A percentile compares a stretch with the other conserved stretches of the same genome.
Conservation (phyloP, 2,113 vertebrate genomes). For the Barnardius zonarius region DNA sequence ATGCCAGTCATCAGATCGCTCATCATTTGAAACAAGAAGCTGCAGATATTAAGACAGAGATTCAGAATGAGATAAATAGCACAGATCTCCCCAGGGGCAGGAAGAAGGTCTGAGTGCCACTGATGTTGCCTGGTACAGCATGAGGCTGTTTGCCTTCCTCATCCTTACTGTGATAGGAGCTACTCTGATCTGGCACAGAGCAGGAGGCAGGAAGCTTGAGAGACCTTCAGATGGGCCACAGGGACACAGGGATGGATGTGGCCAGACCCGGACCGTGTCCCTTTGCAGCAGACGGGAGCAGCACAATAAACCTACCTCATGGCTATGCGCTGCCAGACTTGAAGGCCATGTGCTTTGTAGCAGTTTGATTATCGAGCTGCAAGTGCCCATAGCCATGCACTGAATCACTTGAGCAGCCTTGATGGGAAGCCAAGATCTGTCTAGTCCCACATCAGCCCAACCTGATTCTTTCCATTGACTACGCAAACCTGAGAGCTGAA, state of each 20-base stretch:
- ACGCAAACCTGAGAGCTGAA: neutral
- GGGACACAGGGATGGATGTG: neutral
- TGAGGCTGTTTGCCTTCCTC: neutral
- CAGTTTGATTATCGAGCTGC: neutral
- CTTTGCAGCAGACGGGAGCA: neutral
- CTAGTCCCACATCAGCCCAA: neutral
- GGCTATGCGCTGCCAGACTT: neutral
- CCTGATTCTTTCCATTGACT: neutral
- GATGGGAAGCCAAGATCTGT: neutral
- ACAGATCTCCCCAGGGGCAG: neutral
- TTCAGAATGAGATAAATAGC: slow-evolving; percentile 27
- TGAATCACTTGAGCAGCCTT: neutral
- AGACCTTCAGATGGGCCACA: neutral
- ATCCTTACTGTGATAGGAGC: neutral
- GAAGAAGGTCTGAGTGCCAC: neutral
- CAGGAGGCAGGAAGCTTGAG: neutral
- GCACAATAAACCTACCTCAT: neutral
- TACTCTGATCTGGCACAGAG: neutral
- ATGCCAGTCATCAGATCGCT: slow-evolving; percentile 39
- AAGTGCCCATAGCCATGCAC: neutral
- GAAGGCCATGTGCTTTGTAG: neutral
- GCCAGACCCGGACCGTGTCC: neutral
- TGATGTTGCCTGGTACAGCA: neutral
- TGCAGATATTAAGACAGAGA: slow-evolving; percentile 29
- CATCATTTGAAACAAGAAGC: slow-evolving; percentile 55